phyloP scores from a whole-genome alignment of 2,113 vertebrate species.

The Todiramphus saurophagus region DNA sequence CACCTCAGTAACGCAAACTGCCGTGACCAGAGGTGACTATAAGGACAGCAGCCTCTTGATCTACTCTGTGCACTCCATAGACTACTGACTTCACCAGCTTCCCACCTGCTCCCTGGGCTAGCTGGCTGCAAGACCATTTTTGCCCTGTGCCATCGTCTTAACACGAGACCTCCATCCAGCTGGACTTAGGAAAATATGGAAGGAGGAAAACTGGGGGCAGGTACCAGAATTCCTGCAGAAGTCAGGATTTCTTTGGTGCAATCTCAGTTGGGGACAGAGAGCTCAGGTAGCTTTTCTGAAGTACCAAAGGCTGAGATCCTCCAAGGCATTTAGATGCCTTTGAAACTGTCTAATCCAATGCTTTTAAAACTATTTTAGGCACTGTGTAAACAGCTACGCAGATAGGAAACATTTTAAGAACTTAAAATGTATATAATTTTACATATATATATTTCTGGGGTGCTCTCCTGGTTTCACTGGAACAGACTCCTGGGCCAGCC shows the following conservation, averaged over 20 bases:
- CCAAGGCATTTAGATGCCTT: neutral
- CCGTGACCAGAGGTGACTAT: neutral
- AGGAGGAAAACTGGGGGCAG: neutral
- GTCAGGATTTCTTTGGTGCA: neutral
- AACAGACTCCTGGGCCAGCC: neutral
- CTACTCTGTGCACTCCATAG: neutral
- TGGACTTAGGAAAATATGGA: neutral
- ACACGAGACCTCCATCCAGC: neutral
- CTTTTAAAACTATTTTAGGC: neutral
- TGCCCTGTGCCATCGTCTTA: neutral
- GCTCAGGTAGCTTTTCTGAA: neutral
- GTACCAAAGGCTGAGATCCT: neutral
- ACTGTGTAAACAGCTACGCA: neutral
- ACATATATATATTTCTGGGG: neutral
- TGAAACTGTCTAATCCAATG: neutral
- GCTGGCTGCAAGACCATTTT: neutral
- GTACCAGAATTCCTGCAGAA: neutral
- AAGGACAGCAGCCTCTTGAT: neutral
- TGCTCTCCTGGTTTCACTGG: neutral
- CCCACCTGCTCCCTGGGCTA: neutral
- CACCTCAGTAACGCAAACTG: neutral
- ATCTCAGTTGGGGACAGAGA: neutral
- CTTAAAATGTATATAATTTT: neutral
- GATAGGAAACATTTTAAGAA: neutral
- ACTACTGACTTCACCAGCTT: neutral